Conservation (phyloP, 2,888 invertebrate species). For the Lasioglossum marginatum region DNA sequence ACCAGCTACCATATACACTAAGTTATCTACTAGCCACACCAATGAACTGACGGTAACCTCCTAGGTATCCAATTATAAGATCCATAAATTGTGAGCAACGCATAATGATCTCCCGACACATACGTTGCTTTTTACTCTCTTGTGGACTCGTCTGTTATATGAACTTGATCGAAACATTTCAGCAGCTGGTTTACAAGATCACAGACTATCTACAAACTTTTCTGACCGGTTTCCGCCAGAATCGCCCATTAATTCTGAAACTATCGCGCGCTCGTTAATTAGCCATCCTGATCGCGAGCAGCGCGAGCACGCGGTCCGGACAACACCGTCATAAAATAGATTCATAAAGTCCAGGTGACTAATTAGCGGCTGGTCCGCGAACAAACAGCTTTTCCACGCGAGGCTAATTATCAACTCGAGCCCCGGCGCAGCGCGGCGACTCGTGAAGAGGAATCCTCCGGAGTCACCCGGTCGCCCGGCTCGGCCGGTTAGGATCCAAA, state of each 20-base stretch:
- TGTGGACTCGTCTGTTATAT: background rate
- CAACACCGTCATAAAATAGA: constrained; percentile 16
- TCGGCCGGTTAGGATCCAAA: constrained; percentile 32
- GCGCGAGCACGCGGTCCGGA: background rate
- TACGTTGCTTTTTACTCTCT: too few relatives aligned
- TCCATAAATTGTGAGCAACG: background rate
- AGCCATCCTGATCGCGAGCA: background rate
- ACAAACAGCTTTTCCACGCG: constrained; percentile 49
- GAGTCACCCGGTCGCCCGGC: background rate
- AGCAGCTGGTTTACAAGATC: background rate
- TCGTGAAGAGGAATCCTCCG: constrained; percentile 34
- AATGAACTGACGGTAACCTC: background rate
- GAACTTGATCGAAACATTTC: background rate
- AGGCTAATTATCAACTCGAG: constrained; percentile 40
- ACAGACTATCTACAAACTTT: background rate
- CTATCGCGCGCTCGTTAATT: constrained; percentile 19
- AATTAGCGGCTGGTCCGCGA: constrained; percentile 39
- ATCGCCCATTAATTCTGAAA: background rate
- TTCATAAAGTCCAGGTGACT: constrained; percentile 26
- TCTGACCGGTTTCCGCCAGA: background rate
- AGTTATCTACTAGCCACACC: too few relatives aligned
- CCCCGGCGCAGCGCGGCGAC: background rate
- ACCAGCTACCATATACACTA: too few relatives aligned
- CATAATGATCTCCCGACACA: background rate
- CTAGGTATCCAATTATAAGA: background rate